Conservation (phyloP, 2,797 vertebrate genomes). For the Eupleurogrammus muticus region DNA sequence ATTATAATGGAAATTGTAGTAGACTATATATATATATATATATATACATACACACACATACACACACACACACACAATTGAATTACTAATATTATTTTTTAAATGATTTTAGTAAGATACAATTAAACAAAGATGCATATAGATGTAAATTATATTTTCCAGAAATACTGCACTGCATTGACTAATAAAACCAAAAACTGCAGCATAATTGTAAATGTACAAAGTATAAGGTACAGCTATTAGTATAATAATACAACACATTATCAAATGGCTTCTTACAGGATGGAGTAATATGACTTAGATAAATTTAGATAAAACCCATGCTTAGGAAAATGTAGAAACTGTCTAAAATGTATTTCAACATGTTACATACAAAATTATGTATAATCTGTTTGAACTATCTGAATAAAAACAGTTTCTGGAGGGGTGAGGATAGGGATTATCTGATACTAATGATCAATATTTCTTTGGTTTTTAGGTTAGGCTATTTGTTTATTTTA, state of each 20-base stretch:
- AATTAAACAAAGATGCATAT: constrained; percentile 3
- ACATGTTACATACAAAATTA: not conserved
- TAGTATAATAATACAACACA: not conserved
- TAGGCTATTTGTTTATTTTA: not conserved
- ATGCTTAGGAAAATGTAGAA: not conserved
- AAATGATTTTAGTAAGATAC: not conserved
- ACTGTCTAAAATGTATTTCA: not conserved
- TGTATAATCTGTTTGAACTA: not conserved
- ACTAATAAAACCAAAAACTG: not conserved
- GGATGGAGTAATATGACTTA: not conserved
- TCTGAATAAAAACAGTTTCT: constrained; percentile 3
- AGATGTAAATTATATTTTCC: not conserved
- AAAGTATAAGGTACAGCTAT: not conserved
- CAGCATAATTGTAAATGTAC: not conserved
- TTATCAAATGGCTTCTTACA: not conserved
- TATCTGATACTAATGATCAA: not conserved
- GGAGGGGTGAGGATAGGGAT: not conserved
- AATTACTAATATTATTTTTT: too few species aligned
- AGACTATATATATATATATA: too few species aligned
- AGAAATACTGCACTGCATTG: constrained; percentile 1
- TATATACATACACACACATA: too few species aligned
- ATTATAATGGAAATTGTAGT: not conserved
- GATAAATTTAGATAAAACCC: not conserved
- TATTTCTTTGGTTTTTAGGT: constrained; percentile 1
- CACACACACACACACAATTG: too few species aligned